Percentiles rank a stretch among this genome's conserved stretches.
Conservation (phyloP, 1,140 invertebrate genomes). For the Euwallacea similis region DNA sequence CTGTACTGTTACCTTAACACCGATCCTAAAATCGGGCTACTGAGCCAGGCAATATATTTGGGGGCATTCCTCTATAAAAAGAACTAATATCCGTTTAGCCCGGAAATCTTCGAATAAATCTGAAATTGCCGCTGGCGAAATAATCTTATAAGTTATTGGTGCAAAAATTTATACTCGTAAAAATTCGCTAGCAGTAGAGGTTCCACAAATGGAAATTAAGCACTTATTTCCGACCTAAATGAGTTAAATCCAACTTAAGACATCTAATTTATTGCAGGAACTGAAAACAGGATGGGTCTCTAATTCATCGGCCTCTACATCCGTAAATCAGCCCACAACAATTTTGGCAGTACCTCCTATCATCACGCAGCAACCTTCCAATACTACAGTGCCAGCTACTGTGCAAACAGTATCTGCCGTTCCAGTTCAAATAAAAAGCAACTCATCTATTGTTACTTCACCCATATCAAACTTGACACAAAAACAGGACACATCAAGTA, state of each 20-base stretch:
- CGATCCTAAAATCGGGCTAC: conserved; percentile 9
- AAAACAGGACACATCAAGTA: conserved; percentile 35
- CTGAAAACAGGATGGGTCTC: conserved; percentile 30
- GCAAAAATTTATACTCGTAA: conserved; percentile 1
- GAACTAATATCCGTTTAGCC: conserved; percentile 23
- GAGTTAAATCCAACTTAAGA: no score
- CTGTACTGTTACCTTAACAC: background rate
- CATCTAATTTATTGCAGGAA: conserved; percentile 20
- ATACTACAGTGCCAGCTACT: conserved; percentile 8
- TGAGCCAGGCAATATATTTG: conserved; percentile 7
- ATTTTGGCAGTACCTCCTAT: conserved; percentile 29
- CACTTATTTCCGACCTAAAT: no score
- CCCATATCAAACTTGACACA: conserved; percentile 4
- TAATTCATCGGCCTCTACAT: background rate
- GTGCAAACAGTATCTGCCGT: conserved; percentile 19
- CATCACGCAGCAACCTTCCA: conserved; percentile 24
- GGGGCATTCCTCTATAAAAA: conserved; percentile 17
- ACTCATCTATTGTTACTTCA: conserved; percentile 1
- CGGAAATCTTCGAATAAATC: conserved; percentile 23
- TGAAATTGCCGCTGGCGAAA: conserved; percentile 13
- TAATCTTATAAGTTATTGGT: conserved; percentile 12
- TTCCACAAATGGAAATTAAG: background rate
- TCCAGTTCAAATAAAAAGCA: conserved; percentile 12
- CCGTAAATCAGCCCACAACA: conserved; percentile 15
- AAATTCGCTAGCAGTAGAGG: background rate